Base-by-base conservation (phyloP, 2,888 invertebrate genomes). In the Hipparchia sbordonii region DNA sequence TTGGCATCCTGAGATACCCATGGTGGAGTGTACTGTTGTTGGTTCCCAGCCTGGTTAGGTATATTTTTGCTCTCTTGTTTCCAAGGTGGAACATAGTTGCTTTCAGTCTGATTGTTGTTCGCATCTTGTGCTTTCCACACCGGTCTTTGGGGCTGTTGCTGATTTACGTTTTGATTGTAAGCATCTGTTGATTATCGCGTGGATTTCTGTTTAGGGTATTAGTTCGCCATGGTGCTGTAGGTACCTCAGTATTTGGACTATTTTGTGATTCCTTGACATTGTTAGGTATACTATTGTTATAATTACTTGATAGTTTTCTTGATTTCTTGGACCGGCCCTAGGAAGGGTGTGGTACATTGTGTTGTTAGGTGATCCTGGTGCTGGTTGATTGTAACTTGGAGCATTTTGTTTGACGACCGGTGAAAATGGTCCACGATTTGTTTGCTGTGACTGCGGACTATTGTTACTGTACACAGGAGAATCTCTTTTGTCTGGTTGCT, bases 401-500 rank as follows among this genome's bases (percentile, higher is more conserved):
- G 87, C 85, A 74, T 83, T 85, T 71, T 89, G 89, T 74, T 84
- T 87, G 13, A 80, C 79, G 67, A 81, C 84, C 10, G 87, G 84
- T 4, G 89, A 87, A 79, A 89, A 89, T 33, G 87, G 88, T 13
- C 85, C 82, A 48, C 89, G 86, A 70, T 88, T 88, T 23, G 79
- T 77, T 52, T 87, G 89, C 39, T 82, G 81, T 46, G 81, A 80
- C 48, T 81, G 89, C 45, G 89, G 87, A 73, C 87, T 89, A 60
- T 79, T 86, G 51, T 80, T 84, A 6, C 72, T 76, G 74, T 77
- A 82, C 2, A 84, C 84, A 4, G 93, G 93, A 73, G 93, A 93
- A 71, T 93, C 93, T 71, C 91, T 86, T 77, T 85, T 89, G 62
- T 92, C 92, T 60, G 92, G 93, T 77, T 94, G 94, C 65, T 87